A percentile compares a stretch with the other conserved stretches of the same genome.
Conservation (phyloP, 2,888 invertebrate species). For the Spisula subtruncata region DNA sequence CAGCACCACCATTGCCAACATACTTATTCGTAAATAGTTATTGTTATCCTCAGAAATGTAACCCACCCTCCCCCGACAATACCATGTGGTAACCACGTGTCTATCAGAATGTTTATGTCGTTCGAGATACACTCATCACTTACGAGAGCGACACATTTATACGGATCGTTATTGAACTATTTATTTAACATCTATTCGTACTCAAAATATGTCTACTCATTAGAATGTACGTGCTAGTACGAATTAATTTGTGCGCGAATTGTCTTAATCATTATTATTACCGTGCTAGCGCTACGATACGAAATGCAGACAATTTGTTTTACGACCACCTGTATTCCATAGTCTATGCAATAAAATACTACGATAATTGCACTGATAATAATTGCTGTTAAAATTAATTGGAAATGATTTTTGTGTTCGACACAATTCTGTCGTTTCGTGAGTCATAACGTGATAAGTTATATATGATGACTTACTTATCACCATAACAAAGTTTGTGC, state of each 20-base stretch:
- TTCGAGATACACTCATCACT: not conserved
- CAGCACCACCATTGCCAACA: not conserved
- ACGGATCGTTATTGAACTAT: not conserved
- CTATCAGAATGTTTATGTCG: not conserved
- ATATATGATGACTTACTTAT: too few relatives aligned
- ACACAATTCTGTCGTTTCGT: not conserved
- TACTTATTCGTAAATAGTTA: not conserved
- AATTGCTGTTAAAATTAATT: not conserved
- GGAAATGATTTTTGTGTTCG: not conserved
- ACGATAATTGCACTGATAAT: not conserved
- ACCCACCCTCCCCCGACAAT: not conserved
- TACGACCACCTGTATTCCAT: not conserved
- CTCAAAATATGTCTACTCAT: not conserved
- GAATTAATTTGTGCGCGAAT: not conserved
- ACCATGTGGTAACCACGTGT: not conserved
- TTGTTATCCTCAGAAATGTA: not conserved
- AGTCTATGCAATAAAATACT: not conserved
- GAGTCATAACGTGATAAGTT: not conserved
- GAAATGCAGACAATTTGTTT: constrained; percentile 2
- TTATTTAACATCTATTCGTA: not conserved
- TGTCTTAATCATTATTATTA: not conserved
- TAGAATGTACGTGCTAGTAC: not conserved
- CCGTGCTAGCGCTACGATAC: not conserved
- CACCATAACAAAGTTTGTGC: too few relatives aligned
- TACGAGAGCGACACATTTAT: not conserved